Conservation (phyloP, 2,113 vertebrate species). For the Lipophrys pholis region DNA sequence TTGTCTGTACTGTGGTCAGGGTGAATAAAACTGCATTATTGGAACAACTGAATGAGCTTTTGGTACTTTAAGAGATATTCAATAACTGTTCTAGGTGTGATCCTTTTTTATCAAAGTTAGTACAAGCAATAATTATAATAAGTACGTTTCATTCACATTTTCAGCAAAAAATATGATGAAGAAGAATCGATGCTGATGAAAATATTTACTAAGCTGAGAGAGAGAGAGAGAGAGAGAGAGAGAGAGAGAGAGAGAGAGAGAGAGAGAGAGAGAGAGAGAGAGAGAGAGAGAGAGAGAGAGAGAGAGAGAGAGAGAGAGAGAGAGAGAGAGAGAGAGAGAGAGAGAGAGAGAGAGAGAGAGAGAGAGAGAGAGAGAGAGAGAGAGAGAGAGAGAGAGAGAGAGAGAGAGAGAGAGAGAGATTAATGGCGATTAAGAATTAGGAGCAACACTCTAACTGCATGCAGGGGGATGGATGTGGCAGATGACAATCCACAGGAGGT, state of each 20-base stretch:
- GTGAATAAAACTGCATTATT: too few relatives aligned
- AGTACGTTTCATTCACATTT: too few relatives aligned
- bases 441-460: conserved; percentile 64
- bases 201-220: not conserved
- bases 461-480: conserved; percentile 47
- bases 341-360: conserved; percentile 41
- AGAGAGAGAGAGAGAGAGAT: conserved; percentile 64
- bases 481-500: conserved; percentile 69
- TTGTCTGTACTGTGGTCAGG: too few relatives aligned
- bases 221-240: conserved; percentile 41
- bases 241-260: conserved; percentile 59
- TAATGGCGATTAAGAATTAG: conserved; percentile 81
- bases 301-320: conserved; percentile 41
- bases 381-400: conserved; percentile 44
- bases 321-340: conserved; percentile 59
- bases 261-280: conserved; percentile 41
- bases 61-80: not conserved
- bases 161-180: too few relatives aligned
- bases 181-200: too few relatives aligned
- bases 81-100: not conserved
- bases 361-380: conserved; percentile 60
- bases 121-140: too few relatives aligned
- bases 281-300: conserved; percentile 59
- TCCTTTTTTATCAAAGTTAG: too few relatives aligned
- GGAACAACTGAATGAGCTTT: not conserved